Evolutionary conservation across 2,797 vertebrate genomes (phyloP).

Genomic region (Coendou prehensilis): DNA sequence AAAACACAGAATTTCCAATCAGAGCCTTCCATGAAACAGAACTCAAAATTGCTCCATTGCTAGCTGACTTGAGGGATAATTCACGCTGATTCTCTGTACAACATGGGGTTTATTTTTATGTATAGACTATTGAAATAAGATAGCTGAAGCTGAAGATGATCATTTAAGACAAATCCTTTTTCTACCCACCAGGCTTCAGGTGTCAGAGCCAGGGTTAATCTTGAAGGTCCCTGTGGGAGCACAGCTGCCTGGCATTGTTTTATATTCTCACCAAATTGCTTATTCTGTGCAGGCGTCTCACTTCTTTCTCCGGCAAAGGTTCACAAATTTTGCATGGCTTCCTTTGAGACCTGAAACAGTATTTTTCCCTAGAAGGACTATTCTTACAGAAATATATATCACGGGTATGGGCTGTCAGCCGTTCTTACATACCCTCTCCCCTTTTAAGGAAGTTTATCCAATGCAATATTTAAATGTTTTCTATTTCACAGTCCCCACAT

Average conservation of each 20-base stretch:
- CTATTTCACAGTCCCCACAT: background rate
- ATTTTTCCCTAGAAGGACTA: background rate
- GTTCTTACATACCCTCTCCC: background rate
- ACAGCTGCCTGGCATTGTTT: background rate
- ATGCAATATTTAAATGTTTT: background rate
- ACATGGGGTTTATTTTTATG: background rate
- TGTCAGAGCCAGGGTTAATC: background rate
- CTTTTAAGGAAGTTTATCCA: background rate
- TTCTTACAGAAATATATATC: background rate
- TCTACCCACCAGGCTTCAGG: background rate
- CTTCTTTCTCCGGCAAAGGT: background rate
- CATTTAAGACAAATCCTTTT: conserved; percentile 26
- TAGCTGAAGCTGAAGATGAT: background rate
- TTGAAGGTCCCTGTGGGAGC: background rate
- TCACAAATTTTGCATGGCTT: background rate
- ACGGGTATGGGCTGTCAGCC: background rate
- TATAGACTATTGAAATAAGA: background rate
- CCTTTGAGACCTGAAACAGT: background rate
- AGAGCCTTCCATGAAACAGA: background rate
- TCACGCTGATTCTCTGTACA: background rate
- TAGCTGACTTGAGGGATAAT: background rate
- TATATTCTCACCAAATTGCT: background rate
- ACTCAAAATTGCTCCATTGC: background rate
- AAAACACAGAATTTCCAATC: background rate
- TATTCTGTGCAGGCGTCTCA: background rate